These are phyloP conservation scores for Cephus spinipes DNA, from an alignment of 2,888 invertebrate species.

Conservation along the genomic window DNA sequence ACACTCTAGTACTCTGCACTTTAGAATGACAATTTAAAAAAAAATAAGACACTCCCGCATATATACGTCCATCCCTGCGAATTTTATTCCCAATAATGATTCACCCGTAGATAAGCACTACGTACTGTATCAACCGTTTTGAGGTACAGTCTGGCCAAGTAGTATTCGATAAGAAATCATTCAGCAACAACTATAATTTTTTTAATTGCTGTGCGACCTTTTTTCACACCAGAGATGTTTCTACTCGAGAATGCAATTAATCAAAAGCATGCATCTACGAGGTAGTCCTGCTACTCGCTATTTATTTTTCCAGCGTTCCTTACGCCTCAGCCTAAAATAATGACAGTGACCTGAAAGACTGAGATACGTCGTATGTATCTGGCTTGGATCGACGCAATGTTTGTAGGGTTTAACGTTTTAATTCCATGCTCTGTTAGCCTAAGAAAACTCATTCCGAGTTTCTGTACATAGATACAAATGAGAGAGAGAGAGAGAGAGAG, in stretches of 20 bases:
- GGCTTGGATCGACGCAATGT: background rate
- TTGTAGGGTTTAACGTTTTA: background rate
- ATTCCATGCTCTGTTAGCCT: background rate
- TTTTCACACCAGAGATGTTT: background rate
- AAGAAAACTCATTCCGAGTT: background rate
- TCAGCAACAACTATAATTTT: background rate
- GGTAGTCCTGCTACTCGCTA: background rate
- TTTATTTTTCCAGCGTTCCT: background rate
- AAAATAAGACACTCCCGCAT: no score
- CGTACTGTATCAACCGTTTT: no score
- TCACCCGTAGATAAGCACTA: no score
- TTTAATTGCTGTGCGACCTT: background rate
- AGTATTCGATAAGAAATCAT: background rate
- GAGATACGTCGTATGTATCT: background rate
- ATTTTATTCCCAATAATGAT: no score
- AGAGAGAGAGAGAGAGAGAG: no score
- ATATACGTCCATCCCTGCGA: no score
- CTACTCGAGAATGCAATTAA: background rate
- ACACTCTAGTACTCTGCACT: background rate
- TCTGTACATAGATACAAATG: background rate
- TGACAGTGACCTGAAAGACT: background rate
- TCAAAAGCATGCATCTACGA: background rate
- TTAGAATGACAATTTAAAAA: no score
- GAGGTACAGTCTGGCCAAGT: background rate
- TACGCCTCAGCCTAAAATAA: background rate